Conservation (phyloP, 30 jellyfish, hydroid and myxozoan species). For the Hydractinia echinata region DNA sequence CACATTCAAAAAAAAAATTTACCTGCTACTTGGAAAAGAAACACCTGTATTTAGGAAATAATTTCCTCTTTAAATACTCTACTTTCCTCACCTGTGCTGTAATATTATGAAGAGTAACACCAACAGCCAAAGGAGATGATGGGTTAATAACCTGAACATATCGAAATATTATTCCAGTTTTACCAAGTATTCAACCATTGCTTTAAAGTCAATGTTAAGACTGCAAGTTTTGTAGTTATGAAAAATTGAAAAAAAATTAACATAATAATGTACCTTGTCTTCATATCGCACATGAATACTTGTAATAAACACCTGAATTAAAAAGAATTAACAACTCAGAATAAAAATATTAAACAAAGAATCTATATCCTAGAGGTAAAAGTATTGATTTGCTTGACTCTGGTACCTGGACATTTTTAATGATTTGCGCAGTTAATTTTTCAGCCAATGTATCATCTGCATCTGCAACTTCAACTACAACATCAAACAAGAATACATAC, state of each 20-base stretch:
- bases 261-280: slow-evolving; percentile 30
- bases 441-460: slow-evolving; percentile 35
- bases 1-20: too few species aligned
- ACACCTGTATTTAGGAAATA: too few species aligned
- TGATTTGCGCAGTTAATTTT: slow-evolving; percentile 42
- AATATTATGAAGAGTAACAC: slow-evolving; percentile 12
- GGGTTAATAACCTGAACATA: slow-evolving; percentile 23
- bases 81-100: slow-evolving; percentile 21
- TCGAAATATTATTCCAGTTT: too few species aligned
- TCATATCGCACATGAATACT: slow-evolving; percentile 41
- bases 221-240: neutral
- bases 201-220: neutral
- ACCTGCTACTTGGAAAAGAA: too few species aligned
- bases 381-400: too few species aligned
- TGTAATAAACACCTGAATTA: slow-evolving; percentile 2
- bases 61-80: too few species aligned
- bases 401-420: slow-evolving; percentile 45
- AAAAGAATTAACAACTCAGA: neutral
- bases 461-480: neutral
- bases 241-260: neutral
- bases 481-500: neutral
- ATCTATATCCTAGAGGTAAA: too few species aligned
- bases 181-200: too few species aligned
- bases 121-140: slow-evolving; percentile 29
- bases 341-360: neutral